Conservation (phyloP, 2,888 invertebrate genomes). For the Mermis nigrescens region DNA sequence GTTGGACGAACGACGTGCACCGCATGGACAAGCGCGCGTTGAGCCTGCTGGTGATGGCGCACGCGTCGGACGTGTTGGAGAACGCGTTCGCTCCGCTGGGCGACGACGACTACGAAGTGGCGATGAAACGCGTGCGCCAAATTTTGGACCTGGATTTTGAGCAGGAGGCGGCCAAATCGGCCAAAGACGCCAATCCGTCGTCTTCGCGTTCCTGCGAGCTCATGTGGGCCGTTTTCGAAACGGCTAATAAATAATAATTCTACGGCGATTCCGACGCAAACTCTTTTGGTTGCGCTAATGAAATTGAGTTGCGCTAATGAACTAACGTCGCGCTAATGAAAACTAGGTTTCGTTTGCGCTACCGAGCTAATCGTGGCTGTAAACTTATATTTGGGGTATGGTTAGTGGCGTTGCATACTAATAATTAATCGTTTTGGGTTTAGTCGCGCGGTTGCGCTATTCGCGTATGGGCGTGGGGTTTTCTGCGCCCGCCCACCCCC, state of each 20-base stretch:
- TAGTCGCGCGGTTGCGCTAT: too few relatives aligned
- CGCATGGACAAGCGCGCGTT: conserved; percentile 87
- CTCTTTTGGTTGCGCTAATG: too few relatives aligned
- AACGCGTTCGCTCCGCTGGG: conserved; percentile 89
- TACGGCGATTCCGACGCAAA: too few relatives aligned
- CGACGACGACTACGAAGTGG: conserved; percentile 45
- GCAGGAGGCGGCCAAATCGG: conserved; percentile 62
- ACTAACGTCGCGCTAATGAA: too few relatives aligned
- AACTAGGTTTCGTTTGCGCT: too few relatives aligned
- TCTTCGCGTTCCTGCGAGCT: conserved; percentile 44
- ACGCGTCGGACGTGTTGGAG: conserved; percentile 93
- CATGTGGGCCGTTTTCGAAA: conserved; percentile 96
- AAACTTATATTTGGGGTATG: too few relatives aligned
- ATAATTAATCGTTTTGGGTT: too few relatives aligned
- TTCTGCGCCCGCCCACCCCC: too few relatives aligned
- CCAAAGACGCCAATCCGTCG: not conserved
- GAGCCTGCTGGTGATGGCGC: conserved; percentile 78
- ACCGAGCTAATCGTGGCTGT: too few relatives aligned
- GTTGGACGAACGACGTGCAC: conserved; percentile 89
- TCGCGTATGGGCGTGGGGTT: too few relatives aligned
- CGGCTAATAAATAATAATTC: conserved; percentile 70
- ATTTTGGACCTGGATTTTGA: conserved; percentile 91
- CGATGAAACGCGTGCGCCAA: conserved; percentile 86
- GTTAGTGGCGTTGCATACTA: too few relatives aligned
- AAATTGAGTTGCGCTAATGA: too few relatives aligned